Evolutionary conservation across 2,888 invertebrate species (phyloP).

Genomic region (Stramonita haemastoma): DNA sequence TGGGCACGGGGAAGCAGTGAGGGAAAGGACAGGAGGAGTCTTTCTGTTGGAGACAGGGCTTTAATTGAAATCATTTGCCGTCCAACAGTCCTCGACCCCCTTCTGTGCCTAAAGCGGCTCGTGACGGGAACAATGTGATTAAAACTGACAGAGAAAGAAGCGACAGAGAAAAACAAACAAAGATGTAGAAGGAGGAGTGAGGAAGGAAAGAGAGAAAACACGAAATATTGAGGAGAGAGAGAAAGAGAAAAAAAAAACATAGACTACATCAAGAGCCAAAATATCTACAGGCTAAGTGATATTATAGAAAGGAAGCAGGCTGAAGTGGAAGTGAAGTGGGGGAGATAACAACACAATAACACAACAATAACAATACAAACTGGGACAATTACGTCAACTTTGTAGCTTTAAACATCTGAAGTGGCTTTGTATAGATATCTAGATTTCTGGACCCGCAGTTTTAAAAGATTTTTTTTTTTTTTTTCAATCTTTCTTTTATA

Average conservation of each 20-base stretch:
- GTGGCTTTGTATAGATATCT: too few species aligned
- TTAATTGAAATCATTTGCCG: background rate
- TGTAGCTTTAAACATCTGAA: too few species aligned
- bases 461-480: too few species aligned
- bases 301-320: background rate
- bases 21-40: background rate
- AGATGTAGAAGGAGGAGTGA: background rate
- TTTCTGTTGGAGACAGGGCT: background rate
- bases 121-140: background rate
- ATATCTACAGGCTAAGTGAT: too few species aligned
- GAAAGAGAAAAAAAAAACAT: background rate
- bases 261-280: background rate
- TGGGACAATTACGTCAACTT: too few species aligned
- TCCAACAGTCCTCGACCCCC: too few species aligned
- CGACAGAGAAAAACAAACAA: background rate
- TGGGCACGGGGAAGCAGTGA: background rate
- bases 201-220: background rate
- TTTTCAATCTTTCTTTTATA: too few species aligned
- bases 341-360: too few species aligned
- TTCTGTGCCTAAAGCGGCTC: too few species aligned
- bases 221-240: background rate
- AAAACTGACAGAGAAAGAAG: background rate
- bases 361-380: too few species aligned
- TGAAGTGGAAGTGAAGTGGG: background rate
- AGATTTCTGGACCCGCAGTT: too few species aligned